phyloP scores from a whole-genome alignment of 2,113 vertebrate species.

The Takifugu flavidus region DNA sequence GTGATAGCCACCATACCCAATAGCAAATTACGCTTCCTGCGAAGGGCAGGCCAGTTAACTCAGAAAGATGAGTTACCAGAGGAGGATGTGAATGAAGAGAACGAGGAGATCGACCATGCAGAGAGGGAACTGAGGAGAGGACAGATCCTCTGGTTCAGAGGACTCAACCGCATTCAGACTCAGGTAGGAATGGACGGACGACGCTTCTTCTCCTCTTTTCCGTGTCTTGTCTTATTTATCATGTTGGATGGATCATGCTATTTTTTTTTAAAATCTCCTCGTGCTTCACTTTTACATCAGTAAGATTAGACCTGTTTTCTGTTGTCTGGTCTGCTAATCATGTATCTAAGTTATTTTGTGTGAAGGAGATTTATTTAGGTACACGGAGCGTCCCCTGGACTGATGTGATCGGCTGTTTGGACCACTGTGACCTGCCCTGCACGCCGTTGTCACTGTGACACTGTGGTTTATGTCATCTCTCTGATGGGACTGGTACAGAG shows the following conservation, averaged over 20 bases:
- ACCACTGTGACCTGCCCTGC: constrained; percentile 31
- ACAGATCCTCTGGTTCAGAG: constrained; percentile 98
- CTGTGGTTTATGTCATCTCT: constrained; percentile 32
- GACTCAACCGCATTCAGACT: constrained; percentile 97
- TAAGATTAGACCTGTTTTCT: no score
- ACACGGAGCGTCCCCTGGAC: constrained; percentile 31
- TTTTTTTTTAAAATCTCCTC: no score
- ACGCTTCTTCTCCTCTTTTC: neutral
- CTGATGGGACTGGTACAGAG: constrained; percentile 26
- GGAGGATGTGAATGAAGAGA: constrained; percentile 92
- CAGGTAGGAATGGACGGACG: constrained; percentile 79
- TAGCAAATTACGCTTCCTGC: constrained; percentile 91
- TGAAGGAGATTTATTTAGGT: constrained; percentile 50
- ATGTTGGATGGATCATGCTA: neutral
- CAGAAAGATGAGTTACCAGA: constrained; percentile 91
- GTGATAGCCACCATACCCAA: constrained; percentile 92
- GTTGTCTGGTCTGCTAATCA: no score
- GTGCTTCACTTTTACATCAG: no score
- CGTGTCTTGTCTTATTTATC: neutral
- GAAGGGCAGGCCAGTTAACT: constrained; percentile 88
- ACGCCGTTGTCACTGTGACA: constrained; percentile 66
- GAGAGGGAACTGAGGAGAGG: constrained; percentile 94
- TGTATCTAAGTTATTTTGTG: constrained; percentile 36
- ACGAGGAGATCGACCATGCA: constrained; percentile 95
- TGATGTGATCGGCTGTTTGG: constrained; percentile 2